Base-by-base conservation (phyloP, 1,140 invertebrate genomes). In the Prorops nasuta region DNA sequence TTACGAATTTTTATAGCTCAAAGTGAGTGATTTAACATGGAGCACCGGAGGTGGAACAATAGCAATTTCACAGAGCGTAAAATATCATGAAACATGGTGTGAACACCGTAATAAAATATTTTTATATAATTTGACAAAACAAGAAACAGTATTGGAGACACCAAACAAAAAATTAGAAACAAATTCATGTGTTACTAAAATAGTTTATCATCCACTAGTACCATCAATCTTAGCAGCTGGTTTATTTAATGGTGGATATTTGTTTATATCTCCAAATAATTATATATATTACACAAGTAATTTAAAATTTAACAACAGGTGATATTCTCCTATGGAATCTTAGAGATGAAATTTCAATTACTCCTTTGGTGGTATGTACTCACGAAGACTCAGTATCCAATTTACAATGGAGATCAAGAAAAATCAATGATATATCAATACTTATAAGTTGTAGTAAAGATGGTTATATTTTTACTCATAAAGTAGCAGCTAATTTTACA, bases 301-400 rank as follows among this genome's bases (percentile, higher is more conserved):
- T 24, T 35, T 15, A 41, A 12, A 36, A 15, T 37, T 41, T 38
- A 22, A 17, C 3, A 36, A 34, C 36, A 77, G 75, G 75, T 35
- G 77, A 79, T 51, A 66, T 79, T 39, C 43, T 76, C 6, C 55
- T 78, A 3, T 79, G 77, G 77, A 77, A 79, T 63, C 60, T 77
- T 7, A 68, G 68, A 44, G 66, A 71, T 28, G 70, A 78, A 18
- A 65, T 54, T 34, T 63, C 52, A 14, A 32, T 71, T 2, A 64
- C 64, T 3, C 66, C 72, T 9, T 50, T 64, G 6, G 53, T 61
- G 44, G 51, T 77, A 38, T 74, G 60, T 18, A 65, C 67, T 6
- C 73, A 78, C 32, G 66, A 58, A 12, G 74, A 77, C 36, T 51
- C 57, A 1, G 66, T 78, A 8, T 69, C 72, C 10, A 66, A 71